Evolutionary conservation across 2,113 vertebrate species (phyloP), one percentile per base, ranked within the genome.

Genomic region (Perccottus glenii): DNA sequence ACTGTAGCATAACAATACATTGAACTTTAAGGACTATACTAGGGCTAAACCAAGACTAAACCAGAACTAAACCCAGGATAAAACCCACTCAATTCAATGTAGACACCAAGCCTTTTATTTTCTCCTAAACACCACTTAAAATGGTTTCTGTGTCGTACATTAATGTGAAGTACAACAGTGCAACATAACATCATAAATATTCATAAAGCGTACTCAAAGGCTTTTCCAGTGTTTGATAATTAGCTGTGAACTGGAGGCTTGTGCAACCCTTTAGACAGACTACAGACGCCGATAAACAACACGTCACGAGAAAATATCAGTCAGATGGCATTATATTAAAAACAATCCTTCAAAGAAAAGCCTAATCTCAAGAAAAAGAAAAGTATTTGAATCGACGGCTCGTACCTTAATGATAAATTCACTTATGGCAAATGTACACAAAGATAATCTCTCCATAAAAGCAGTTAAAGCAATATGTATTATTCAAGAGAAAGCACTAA

Each of bases 351-450:
- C 12, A 8, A 11, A 35, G 51, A 35, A 11, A 32, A 35, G 32
- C 27, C 11, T 53, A 14, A 27, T 27, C 19, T 27, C 19, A 27
- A 27, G 33, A 40, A 32, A 7, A 11, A 8, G 51, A 12, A 5
- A 33, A 35, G 51, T 35, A 32, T 51, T 51, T 19, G 10, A 8
- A 32, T 10, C 2, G 49, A 51, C 19, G 1, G 49, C 8, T 19
- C 9, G 1, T 9, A 10, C 11, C 50, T 12, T 5, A 12, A 33
- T 7, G 27, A 32, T 6, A 5, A 27, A 35, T 27, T 6, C 19
- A 27, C 50, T 53, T 53, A 53, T 11, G 12, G 50, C 50, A 53
- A 53, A 53, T 35, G 50, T 35, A 53, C 51, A 53, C 51, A 36
- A 33, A 35, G 32, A 53, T 53, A 53, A 53, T 53, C 32, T 32